Evolutionary conservation across 2,113 vertebrate species (phyloP), one percentile per base, ranked within the genome.

Genomic region (Smithornis capensis): DNA sequence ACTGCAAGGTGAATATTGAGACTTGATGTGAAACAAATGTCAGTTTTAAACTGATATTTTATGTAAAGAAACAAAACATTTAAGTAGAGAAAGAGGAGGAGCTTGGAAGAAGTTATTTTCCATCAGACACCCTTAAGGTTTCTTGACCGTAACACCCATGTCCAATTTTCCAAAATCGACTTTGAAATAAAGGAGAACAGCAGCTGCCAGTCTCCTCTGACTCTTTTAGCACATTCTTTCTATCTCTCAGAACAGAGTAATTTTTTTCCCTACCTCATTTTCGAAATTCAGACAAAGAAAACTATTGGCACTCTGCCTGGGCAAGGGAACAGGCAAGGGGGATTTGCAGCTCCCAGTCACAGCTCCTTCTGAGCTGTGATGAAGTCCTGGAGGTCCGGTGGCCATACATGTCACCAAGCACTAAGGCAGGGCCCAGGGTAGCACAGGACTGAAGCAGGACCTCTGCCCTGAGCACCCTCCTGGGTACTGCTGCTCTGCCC

Each of bases 21-120:
- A 37, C 44, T 83, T 88, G 59, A 90, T 88, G 63, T 57, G 75
- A 94, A 96, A 90, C 49, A 88, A 94, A 90, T 88, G 92, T 77
- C 67, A 73, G 40, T n/a, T 71, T 83, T 67, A 77, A 14, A 73
- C 21, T 80, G 27, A 65, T 59, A 86, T 70, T 85, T 93, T 90
- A 85, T 56, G 23, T 60, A 71, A 77, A 83, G 81, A 94, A 96
- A 94, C 40, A 29, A 76, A 95, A 78, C 24, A 56, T 52, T 35
- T 78, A 22, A 63, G 10, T 37, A 25, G 37, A 11, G 57, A 68
- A 77, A 75, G 35, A 70, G 83, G 28, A 91, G 40, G 13, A 44
- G 14, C 55, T 23, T 38, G 25, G n/a, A 87, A 70, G 38, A 90
- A 77, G 16, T 76, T 17, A 65, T 95, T 95, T 96, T 91, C 93